Evolutionary conservation across 2,113 vertebrate species (phyloP).

Genomic region (Dendropsophus ebraccatus): DNA sequence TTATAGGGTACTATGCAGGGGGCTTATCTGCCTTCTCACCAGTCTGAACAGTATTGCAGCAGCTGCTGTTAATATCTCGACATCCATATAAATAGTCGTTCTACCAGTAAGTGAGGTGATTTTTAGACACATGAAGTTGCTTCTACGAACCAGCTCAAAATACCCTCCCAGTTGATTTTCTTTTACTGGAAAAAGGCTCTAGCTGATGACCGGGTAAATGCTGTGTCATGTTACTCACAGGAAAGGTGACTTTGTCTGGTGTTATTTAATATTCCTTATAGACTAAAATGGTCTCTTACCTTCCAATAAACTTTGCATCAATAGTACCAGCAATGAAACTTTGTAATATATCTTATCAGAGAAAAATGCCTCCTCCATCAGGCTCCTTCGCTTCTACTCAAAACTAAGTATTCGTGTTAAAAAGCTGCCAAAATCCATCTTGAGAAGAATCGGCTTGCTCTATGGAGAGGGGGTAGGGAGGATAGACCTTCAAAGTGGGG

Average conservation of each 20-base stretch:
- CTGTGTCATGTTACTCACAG: background rate
- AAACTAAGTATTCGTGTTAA: too few species aligned
- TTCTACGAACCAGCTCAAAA: constrained; percentile 27
- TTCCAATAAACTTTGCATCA: too few species aligned
- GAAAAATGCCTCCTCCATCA: too few species aligned
- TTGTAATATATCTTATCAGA: too few species aligned
- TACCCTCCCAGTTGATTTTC: background rate
- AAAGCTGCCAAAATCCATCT: too few species aligned
- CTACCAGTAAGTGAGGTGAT: constrained; percentile 47
- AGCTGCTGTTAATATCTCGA: constrained; percentile 44
- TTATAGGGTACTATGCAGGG: background rate
- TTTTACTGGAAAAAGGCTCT: constrained; percentile 47
- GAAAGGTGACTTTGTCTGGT: background rate
- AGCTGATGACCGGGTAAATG: background rate
- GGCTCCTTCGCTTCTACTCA: too few species aligned
- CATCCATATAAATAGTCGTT: constrained; percentile 45
- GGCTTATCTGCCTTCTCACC: constrained; percentile 4
- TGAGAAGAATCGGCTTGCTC: too few species aligned
- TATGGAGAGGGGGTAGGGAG: too few species aligned
- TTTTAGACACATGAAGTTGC: constrained; percentile 23
- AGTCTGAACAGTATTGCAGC: constrained; percentile 14
- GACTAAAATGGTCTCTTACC: too few species aligned
- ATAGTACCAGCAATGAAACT: too few species aligned
- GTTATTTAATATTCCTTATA: too few species aligned
- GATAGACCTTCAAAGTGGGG: too few species aligned